phyloP scores from a whole-genome alignment of 2,888 invertebrate genomes.

The Dynastes grantii region DNA sequence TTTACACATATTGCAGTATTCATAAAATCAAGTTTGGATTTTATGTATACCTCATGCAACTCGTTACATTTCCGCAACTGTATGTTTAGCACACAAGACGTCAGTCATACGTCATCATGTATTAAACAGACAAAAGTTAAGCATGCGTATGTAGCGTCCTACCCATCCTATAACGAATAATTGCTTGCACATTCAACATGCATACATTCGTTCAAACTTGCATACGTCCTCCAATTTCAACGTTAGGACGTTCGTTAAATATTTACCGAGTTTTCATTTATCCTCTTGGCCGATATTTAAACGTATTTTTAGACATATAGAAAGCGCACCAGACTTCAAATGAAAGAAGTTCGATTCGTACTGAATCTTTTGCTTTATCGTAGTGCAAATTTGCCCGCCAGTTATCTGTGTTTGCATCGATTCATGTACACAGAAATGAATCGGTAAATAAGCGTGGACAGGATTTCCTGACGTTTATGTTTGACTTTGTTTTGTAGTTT shows the following conservation, averaged over 20 bases:
- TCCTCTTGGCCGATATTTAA: constrained; percentile 19
- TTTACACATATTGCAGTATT: not conserved
- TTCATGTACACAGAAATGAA: constrained; percentile 44
- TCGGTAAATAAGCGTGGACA: constrained; percentile 47
- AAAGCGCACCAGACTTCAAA: constrained; percentile 28
- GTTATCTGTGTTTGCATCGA: constrained; percentile 47
- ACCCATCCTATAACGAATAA: constrained; percentile 34
- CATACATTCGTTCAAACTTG: not conserved
- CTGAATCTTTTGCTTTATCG: constrained; percentile 39
- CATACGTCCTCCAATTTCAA: constrained; percentile 1
- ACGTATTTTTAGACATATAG: constrained; percentile 33
- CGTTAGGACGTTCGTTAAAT: constrained; percentile 37
- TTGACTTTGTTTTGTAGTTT: constrained; percentile 44
- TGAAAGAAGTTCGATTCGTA: constrained; percentile 25
- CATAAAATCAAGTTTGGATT: constrained; percentile 12
- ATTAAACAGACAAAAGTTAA: constrained; percentile 38
- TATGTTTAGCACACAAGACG: constrained; percentile 27
- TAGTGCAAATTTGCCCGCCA: constrained; percentile 44
- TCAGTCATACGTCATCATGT: constrained; percentile 32
- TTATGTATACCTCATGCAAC: not conserved
- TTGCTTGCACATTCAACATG: constrained; percentile 24
- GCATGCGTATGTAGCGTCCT: constrained; percentile 21
- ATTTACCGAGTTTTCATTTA: constrained; percentile 28
- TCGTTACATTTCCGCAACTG: constrained; percentile 25
- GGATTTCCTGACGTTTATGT: constrained; percentile 46